Conservation (phyloP, 2,888 invertebrate species). For the Epicampocera succincta region DNA sequence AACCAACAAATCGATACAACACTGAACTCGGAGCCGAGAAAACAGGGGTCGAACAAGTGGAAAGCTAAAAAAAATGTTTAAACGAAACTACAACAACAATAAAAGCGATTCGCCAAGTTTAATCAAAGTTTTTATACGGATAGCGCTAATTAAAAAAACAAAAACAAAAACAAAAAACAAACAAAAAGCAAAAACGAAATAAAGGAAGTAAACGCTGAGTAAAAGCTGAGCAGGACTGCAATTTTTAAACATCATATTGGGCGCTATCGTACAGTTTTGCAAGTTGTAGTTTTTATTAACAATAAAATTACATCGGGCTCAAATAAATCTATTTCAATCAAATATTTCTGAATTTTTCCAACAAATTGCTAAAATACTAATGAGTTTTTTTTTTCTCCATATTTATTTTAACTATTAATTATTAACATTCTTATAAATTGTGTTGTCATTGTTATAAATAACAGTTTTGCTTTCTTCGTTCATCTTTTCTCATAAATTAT, state of each 20-base stretch:
- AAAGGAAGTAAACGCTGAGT: too few species aligned
- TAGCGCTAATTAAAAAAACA: conserved; percentile 3
- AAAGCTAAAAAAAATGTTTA: neutral
- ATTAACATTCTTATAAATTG: neutral
- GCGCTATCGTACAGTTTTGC: too few species aligned
- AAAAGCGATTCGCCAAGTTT: conserved; percentile 22
- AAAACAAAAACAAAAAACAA: neutral
- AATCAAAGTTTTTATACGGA: conserved; percentile 33
- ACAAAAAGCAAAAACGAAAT: too few species aligned
- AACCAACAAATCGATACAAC: conserved; percentile 58
- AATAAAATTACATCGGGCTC: too few species aligned
- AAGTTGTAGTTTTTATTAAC: too few species aligned
- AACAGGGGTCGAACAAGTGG: conserved; percentile 14
- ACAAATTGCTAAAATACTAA: too few species aligned
- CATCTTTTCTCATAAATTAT: conserved; percentile 51
- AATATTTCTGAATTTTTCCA: too few species aligned
- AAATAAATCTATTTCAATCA: too few species aligned
- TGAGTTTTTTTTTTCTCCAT: neutral
- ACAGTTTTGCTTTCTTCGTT: conserved; percentile 12
- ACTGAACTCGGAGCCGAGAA: conserved; percentile 35
- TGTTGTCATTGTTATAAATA: neutral
- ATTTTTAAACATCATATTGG: too few species aligned
- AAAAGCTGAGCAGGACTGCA: too few species aligned
- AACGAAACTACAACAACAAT: conserved; percentile 1
- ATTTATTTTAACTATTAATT: neutral